Conservation (phyloP, 2,113 vertebrate species). For the Scalopus aquaticus region DNA sequence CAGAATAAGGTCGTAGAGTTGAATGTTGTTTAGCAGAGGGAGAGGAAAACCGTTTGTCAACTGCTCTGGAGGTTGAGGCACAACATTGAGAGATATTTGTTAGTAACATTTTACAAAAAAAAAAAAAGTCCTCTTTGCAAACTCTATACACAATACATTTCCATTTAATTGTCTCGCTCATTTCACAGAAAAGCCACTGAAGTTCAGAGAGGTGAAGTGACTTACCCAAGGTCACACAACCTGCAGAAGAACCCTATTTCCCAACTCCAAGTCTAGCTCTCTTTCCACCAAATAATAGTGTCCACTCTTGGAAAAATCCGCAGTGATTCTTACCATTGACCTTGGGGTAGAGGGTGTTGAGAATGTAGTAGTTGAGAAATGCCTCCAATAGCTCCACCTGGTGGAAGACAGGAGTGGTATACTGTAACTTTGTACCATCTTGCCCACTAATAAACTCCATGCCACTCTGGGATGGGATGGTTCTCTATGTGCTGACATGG, state of each 20-base stretch:
- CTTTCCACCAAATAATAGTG: rapidly evolving
- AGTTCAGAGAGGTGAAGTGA: background rate
- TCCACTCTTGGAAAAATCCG: background rate
- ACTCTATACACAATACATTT: background rate
- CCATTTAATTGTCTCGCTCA: background rate
- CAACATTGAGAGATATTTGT: background rate
- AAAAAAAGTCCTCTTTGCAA: background rate
- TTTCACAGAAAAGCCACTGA: background rate
- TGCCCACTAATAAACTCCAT: background rate
- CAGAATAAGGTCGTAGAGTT: constrained; percentile 77
- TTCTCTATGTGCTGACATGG: background rate
- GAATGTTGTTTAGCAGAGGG: constrained; percentile 68
- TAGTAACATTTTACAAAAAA: background rate
- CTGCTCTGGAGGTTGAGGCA: constrained; percentile 76
- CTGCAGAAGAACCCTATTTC: background rate
- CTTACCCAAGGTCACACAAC: background rate
- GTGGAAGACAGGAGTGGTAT: background rate
- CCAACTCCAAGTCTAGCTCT: background rate
- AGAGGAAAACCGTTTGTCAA: constrained; percentile 81
- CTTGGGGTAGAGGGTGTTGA: constrained; percentile 48
- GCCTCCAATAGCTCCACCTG: constrained; percentile 80
- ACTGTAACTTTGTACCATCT: no score
- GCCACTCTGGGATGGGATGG: background rate
- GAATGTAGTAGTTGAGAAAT: constrained; percentile 73
- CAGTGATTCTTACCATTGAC: constrained; percentile 80